These are phyloP conservation scores for Limonius californicus DNA, from an alignment of 1,140 invertebrate genomes.

Conservation along the genomic window DNA sequence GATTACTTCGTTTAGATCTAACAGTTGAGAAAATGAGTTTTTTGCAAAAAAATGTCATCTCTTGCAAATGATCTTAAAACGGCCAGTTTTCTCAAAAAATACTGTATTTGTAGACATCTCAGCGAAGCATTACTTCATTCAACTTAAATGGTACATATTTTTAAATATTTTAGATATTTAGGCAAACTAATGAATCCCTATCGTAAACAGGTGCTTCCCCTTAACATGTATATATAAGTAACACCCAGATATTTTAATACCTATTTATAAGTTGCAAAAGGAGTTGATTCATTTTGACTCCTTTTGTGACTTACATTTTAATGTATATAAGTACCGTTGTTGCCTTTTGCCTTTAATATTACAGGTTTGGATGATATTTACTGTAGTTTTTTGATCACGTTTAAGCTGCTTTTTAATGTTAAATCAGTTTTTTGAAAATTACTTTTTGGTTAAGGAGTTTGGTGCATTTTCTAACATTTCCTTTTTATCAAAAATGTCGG, in stretches of 20 bases:
- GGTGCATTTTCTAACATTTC: not conserved
- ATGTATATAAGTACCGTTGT: conserved; percentile 13
- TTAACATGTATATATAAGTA: conserved; percentile 3
- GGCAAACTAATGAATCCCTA: not conserved
- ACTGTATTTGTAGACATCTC: not conserved
- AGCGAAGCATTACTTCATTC: not conserved
- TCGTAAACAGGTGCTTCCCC: conserved; percentile 10
- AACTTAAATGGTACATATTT: not conserved
- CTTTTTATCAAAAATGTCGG: not conserved
- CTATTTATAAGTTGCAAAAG: conserved; percentile 1
- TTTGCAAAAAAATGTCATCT: not conserved
- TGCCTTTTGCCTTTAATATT: conserved; percentile 12
- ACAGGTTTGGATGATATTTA: conserved; percentile 13
- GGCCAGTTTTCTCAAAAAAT: conserved; percentile 1
- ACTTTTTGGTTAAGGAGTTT: not conserved
- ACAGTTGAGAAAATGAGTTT: not conserved
- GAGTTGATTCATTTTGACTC: not conserved
- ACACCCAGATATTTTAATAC: conserved; percentile 10
- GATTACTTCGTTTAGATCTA: no score
- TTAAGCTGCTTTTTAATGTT: conserved; percentile 5
- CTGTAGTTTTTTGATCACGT: conserved; percentile 7
- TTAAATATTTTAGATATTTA: not conserved
- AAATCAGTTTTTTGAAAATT: not conserved
- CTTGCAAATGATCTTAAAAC: not conserved
- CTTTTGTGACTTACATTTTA: not conserved